Evolutionary conservation across 2,113 vertebrate species (phyloP).

Genomic region (Neogobius melanostomus): DNA sequence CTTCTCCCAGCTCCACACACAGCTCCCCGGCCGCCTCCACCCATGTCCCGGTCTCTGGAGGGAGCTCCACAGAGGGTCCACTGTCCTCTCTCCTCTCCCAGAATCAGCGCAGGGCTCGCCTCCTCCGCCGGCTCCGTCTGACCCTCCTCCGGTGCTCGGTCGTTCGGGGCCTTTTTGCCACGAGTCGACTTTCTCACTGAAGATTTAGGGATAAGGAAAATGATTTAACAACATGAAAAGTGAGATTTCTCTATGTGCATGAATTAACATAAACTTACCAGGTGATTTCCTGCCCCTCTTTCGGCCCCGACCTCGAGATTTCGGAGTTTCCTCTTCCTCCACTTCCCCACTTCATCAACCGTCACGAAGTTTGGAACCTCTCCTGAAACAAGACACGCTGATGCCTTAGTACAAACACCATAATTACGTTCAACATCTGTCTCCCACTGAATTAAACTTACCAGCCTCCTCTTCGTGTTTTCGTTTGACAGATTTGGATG

Average conservation of each 20-base stretch:
- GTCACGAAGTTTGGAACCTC: conserved; percentile 33
- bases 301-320: conserved; percentile 9
- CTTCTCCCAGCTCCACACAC: neutral
- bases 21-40: neutral
- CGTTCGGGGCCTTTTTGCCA: conserved; percentile 3
- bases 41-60: neutral
- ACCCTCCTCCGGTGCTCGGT: neutral
- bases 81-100: neutral
- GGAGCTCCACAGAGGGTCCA: neutral
- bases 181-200: conserved; percentile 43
- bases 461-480: conserved; percentile 20
- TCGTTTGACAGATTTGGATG: conserved; percentile 4
- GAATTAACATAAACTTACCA: conserved; percentile 11
- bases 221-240: too few relatives aligned
- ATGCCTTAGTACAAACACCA: too few relatives aligned
- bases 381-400: conserved; percentile 15
- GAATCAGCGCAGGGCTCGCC: neutral
- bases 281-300: conserved; percentile 20
- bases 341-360: conserved; percentile 50
- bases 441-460: neutral
- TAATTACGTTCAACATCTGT: too few relatives aligned
- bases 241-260: neutral
- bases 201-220: neutral
- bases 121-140: neutral
- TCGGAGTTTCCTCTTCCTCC: conserved; percentile 23